Percentiles rank a stretch among this genome's conserved stretches.
Evolutionary conservation across 2,797 vertebrate species (phyloP).

Genomic region (Esox masquinongy): DNA sequence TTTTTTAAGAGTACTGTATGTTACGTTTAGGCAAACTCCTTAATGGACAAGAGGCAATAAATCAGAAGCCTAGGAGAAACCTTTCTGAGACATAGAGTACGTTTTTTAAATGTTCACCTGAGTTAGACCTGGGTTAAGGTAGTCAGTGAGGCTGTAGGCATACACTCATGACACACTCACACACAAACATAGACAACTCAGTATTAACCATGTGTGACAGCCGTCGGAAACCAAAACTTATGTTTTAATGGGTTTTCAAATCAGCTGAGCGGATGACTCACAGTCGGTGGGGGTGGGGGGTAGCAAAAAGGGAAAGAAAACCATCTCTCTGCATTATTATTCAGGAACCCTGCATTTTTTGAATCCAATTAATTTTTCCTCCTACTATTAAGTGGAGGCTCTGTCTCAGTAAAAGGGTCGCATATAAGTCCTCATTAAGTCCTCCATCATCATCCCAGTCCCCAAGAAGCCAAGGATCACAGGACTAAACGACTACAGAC

Average conservation of each 20-base stretch:
- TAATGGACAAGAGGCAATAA: constrained; percentile 40
- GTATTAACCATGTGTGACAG: constrained; percentile 43
- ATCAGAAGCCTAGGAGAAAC: constrained; percentile 58
- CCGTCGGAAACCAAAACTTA: constrained; percentile 32
- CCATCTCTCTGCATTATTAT: constrained; percentile 44
- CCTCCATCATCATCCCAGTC: too few relatives aligned
- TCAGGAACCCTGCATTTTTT: constrained; percentile 31
- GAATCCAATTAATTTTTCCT: constrained; percentile 41
- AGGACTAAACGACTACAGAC: too few relatives aligned
- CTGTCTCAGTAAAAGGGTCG: constrained; percentile 48
- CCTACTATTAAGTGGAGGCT: constrained; percentile 47
- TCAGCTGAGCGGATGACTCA: constrained; percentile 15
- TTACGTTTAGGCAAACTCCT: constrained; percentile 32
- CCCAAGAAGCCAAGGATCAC: too few relatives aligned
- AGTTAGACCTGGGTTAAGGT: constrained; percentile 53
- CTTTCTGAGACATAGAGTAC: constrained; percentile 49
- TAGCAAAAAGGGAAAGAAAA: constrained; percentile 22
- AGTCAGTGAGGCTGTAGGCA: constrained; percentile 46
- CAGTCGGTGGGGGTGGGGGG: constrained; percentile 22
- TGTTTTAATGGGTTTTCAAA: constrained; percentile 44
- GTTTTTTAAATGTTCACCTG: constrained; percentile 51
- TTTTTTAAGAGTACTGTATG: constrained; percentile 37
- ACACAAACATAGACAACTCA: constrained; percentile 5
- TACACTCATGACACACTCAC: constrained; percentile 15
- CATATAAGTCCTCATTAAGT: neutral